These are phyloP conservation scores for Tyrannus savana DNA, from an alignment of 2,113 vertebrate species.

Conservation along the genomic window DNA sequence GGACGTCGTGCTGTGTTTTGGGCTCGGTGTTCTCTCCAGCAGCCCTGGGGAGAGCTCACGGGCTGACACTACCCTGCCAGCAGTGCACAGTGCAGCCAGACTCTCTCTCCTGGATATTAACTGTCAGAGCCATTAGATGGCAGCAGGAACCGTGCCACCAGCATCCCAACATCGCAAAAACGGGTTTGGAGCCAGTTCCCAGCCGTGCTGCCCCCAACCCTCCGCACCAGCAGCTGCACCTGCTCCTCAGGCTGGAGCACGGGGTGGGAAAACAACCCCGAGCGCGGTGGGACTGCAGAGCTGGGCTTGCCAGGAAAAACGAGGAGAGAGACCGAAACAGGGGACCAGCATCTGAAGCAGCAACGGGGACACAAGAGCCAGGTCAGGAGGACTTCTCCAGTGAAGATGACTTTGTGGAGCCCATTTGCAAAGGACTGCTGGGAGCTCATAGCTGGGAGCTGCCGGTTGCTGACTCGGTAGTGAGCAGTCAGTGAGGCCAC, in stretches of 20 bases:
- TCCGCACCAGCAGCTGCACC: background rate
- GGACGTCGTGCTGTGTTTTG: background rate
- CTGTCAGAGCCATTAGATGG: conserved; percentile 52
- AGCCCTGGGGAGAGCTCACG: background rate
- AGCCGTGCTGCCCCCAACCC: background rate
- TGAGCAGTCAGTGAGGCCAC: background rate
- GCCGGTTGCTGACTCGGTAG: fast-evolving
- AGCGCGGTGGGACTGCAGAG: background rate
- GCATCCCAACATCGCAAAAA: fast-evolving
- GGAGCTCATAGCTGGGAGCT: fast-evolving
- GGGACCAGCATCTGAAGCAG: background rate
- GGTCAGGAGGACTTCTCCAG: background rate
- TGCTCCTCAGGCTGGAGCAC: background rate
- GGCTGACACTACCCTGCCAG: fast-evolving
- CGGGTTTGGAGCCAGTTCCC: background rate
- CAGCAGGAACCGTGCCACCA: conserved; percentile 15
- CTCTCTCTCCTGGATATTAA: background rate
- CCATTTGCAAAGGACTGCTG: background rate
- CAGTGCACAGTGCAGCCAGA: fast-evolving
- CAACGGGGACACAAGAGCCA: fast-evolving
- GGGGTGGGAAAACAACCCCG: fast-evolving
- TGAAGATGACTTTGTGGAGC: background rate
- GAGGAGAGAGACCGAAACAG: fast-evolving
- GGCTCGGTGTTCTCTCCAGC: fast-evolving
- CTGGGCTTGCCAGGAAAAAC: background rate